Conservation (phyloP, 2,113 vertebrate species). For the Oncorhynchus masou region DNA sequence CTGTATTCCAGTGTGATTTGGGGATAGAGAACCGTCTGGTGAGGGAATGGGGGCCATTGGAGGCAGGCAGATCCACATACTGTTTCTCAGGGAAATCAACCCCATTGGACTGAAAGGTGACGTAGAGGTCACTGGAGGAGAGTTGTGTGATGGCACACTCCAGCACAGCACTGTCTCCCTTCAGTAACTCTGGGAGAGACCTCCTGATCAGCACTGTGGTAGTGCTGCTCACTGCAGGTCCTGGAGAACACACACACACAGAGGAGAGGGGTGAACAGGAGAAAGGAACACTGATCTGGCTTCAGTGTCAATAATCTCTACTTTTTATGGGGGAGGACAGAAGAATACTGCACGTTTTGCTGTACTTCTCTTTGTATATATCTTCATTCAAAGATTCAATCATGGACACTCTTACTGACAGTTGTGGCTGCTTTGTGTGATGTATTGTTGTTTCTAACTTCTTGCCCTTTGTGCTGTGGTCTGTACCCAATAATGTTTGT, state of each 20-base stretch:
- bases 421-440: too few relatives aligned
- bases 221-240: background rate
- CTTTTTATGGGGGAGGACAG: background rate
- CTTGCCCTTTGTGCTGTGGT: too few relatives aligned
- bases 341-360: background rate
- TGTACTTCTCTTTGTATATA: background rate
- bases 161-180: slow-evolving; percentile 35
- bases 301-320: background rate
- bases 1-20: background rate
- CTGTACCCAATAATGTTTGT: too few relatives aligned
- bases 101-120: slow-evolving; percentile 45
- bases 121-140: slow-evolving; percentile 42
- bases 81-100: background rate
- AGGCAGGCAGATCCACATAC: slow-evolving; percentile 38
- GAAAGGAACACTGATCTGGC: background rate
- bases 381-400: too few relatives aligned
- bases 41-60: slow-evolving; percentile 26
- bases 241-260: slow-evolving; percentile 29
- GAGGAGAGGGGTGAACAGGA: background rate
- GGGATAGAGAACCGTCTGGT: slow-evolving; percentile 34
- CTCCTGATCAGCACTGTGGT: slow-evolving; percentile 62
- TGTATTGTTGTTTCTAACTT: too few relatives aligned
- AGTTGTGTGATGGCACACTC: slow-evolving; percentile 54
- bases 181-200: slow-evolving; percentile 36
- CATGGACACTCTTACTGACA: too few relatives aligned